Evolutionary conservation across 2,113 vertebrate species (phyloP).

Genomic region (Paracyprichromis sp.): DNA sequence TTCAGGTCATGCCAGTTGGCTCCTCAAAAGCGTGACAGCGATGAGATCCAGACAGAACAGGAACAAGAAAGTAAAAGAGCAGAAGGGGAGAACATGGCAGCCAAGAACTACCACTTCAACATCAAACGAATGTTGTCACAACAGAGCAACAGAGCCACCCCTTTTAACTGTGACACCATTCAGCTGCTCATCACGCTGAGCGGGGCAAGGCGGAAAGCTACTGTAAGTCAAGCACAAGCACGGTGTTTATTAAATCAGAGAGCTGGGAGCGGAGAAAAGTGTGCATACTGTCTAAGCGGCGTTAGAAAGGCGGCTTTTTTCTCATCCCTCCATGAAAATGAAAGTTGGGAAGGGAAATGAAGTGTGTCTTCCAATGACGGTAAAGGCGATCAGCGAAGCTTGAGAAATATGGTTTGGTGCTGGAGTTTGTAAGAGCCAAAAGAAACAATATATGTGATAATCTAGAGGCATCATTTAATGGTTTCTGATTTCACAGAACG

Average conservation of each 20-base stretch:
- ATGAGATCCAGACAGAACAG: slow-evolving; percentile 35
- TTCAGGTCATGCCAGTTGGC: slow-evolving; percentile 59
- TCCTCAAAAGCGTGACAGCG: slow-evolving; percentile 12
- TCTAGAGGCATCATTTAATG: slow-evolving; percentile 3
- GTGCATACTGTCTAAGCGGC: slow-evolving; percentile 15
- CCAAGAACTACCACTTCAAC: slow-evolving; percentile 50
- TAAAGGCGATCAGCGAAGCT: slow-evolving; percentile 20
- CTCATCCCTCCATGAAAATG: slow-evolving; percentile 56
- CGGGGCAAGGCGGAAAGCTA: slow-evolving; percentile 9
- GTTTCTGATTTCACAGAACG: not conserved
- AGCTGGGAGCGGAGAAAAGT: not conserved
- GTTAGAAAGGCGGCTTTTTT: slow-evolving; percentile 14
- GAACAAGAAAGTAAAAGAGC: slow-evolving; percentile 44
- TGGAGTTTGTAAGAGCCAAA: not conserved
- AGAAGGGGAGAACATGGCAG: slow-evolving; percentile 48
- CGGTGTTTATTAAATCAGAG: slow-evolving; percentile 42
- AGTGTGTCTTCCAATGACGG: slow-evolving; percentile 47
- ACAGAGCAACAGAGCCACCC: slow-evolving; percentile 44
- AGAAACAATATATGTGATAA: slow-evolving; percentile 10
- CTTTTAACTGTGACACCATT: slow-evolving; percentile 52
- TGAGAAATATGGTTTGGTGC: slow-evolving; percentile 8
- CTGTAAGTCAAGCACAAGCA: slow-evolving; percentile 31
- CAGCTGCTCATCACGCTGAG: slow-evolving; percentile 42
- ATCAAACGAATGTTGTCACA: slow-evolving; percentile 61
- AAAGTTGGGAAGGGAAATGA: slow-evolving; percentile 54